Percentiles rank a stretch among this genome's conserved stretches.
phyloP scores from a whole-genome alignment of 2,113 vertebrate genomes.

The Phrynosoma platyrhinos region DNA sequence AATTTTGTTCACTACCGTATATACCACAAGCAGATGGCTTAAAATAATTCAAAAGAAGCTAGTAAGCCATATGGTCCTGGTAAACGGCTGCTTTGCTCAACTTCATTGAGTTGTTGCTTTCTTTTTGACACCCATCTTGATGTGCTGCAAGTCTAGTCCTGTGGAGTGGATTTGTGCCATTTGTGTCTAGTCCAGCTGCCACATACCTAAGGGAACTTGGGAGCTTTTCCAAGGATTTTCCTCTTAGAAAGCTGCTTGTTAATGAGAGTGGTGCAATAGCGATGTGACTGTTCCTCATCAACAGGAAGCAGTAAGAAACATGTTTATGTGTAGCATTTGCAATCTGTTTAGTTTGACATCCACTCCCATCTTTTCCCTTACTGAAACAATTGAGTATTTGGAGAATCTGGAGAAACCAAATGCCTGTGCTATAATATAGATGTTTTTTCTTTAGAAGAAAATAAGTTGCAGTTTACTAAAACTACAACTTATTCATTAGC shows the following conservation, averaged over 20 bases:
- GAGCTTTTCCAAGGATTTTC: neutral
- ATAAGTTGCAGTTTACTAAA: conserved; percentile 27
- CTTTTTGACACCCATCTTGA: neutral
- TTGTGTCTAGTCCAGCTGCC: neutral
- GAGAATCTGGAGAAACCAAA: neutral
- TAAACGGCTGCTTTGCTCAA: neutral
- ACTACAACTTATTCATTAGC: neutral
- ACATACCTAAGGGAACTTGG: neutral
- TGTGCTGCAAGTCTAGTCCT: neutral
- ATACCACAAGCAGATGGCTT: neutral
- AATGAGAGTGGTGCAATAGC: neutral
- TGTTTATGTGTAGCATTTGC: neutral
- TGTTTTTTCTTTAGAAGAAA: neutral
- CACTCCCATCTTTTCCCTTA: neutral
- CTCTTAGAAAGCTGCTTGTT: neutral
- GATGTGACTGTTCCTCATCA: neutral
- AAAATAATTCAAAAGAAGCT: neutral
- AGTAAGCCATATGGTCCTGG: neutral
- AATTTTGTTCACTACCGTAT: neutral
- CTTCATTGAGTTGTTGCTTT: neutral
- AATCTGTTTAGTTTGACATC: neutral
- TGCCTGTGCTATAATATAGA: neutral
- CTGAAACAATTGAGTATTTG: neutral
- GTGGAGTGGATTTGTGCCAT: neutral
- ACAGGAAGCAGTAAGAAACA: neutral